Percentiles rank a stretch among this genome's conserved stretches.
Conservation (phyloP, 2,888 invertebrate species). For the Ochropacha duplaris region DNA sequence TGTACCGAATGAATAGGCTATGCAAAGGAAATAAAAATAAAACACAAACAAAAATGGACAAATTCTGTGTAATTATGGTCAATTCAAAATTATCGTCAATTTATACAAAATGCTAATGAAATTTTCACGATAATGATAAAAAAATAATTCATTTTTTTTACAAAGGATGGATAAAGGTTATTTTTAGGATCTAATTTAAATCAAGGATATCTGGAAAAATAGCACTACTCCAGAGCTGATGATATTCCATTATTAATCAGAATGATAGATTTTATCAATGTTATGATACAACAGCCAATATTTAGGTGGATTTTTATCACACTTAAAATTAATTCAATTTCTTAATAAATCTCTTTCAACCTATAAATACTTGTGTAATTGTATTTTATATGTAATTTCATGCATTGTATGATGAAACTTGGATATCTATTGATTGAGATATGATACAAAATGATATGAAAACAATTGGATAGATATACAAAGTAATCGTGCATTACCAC, state of each 20-base stretch:
- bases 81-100: slow-evolving; percentile 40
- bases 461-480: slow-evolving; percentile 28
- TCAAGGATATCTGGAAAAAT: slow-evolving; percentile 14
- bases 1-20: slow-evolving; percentile 3
- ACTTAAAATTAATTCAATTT: slow-evolving; percentile 1
- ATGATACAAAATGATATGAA: slow-evolving; percentile 45
- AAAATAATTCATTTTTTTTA: slow-evolving; percentile 39
- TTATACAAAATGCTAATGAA: slow-evolving; percentile 41
- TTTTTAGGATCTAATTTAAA: slow-evolving; percentile 27
- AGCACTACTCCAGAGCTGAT: slow-evolving; percentile 7
- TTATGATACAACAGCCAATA: not conserved
- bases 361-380: slow-evolving; percentile 3
- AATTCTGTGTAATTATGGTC: slow-evolving; percentile 67
- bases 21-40: slow-evolving; percentile 53
- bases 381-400: slow-evolving; percentile 8
- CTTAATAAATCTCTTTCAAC: not conserved
- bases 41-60: slow-evolving; percentile 63
- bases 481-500: slow-evolving; percentile 22
- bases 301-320: not conserved
- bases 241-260: slow-evolving; percentile 4
- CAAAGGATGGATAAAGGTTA: slow-evolving; percentile 46
- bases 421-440: slow-evolving; percentile 19
- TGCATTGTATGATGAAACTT: slow-evolving; percentile 13
- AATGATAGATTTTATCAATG: not conserved
- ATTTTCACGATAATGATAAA: slow-evolving; percentile 30